Percentiles rank a stretch among this genome's conserved stretches.
These are phyloP conservation scores for Agrochola lychnidis DNA, from an alignment of 2,888 invertebrate genomes.

Conservation along the genomic window DNA sequence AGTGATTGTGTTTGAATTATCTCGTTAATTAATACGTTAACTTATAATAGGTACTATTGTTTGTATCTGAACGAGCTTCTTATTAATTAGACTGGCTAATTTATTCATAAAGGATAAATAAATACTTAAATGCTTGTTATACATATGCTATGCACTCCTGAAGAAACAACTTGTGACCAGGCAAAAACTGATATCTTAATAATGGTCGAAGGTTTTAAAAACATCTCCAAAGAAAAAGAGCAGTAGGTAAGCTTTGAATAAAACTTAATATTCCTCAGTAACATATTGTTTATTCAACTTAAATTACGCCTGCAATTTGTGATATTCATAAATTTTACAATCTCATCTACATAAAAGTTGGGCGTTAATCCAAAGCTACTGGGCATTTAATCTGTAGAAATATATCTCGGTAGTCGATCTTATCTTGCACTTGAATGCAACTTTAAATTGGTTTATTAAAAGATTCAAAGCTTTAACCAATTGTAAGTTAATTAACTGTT, in stretches of 20 bases:
- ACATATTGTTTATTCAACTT: slow-evolving; percentile 18
- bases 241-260: slow-evolving; percentile 16
- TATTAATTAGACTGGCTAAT: slow-evolving; percentile 29
- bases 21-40: slow-evolving; percentile 37
- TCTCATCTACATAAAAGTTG: slow-evolving; percentile 57
- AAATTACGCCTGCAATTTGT: slow-evolving; percentile 43
- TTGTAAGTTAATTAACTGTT: slow-evolving; percentile 38
- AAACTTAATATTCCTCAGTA: slow-evolving; percentile 2
- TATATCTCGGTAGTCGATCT: slow-evolving; percentile 61
- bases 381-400: slow-evolving; percentile 54
- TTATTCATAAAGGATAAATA: slow-evolving; percentile 28
- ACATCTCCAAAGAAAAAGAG: slow-evolving; percentile 5
- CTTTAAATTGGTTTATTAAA: slow-evolving; percentile 56
- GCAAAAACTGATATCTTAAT: slow-evolving; percentile 25
- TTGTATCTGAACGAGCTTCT: slow-evolving; percentile 17
- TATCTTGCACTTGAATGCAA: slow-evolving; percentile 49
- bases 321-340: slow-evolving; percentile 54
- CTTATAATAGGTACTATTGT: slow-evolving; percentile 35
- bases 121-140: background rate
- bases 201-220: slow-evolving; percentile 5
- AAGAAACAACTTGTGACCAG: background rate
- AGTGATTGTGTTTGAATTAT: slow-evolving; percentile 50
- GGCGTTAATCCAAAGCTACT: slow-evolving; percentile 58
- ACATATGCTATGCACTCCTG: slow-evolving; percentile 3
- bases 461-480: slow-evolving; percentile 34